phyloP scores from a whole-genome alignment of 2,888 invertebrate genomes.

The Crioceris asparagi region DNA sequence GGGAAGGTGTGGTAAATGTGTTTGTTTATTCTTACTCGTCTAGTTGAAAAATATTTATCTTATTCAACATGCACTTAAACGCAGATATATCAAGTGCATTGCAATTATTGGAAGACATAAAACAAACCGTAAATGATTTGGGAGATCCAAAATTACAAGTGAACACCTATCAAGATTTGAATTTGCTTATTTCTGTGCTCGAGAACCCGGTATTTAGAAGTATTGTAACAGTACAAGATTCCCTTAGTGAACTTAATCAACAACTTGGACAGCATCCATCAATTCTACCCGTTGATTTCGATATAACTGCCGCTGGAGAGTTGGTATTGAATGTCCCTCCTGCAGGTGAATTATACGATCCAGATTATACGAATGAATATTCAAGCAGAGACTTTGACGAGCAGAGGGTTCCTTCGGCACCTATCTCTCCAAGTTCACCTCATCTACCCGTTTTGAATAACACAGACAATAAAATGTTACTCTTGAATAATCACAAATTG shows the following conservation, averaged over 20 bases:
- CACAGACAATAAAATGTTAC: conserved; percentile 71
- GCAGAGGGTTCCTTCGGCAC: conserved; percentile 66
- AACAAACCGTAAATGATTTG: conserved; percentile 72
- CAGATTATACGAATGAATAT: conserved; percentile 42
- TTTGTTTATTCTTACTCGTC: too few relatives aligned
- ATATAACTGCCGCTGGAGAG: conserved; percentile 69
- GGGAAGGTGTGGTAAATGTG: too few relatives aligned
- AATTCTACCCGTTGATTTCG: conserved; percentile 86
- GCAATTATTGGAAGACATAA: conserved; percentile 79
- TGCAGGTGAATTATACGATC: conserved; percentile 44
- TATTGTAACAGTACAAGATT: conserved; percentile 85
- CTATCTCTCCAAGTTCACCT: conserved; percentile 58
- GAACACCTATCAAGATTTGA: conserved; percentile 66
- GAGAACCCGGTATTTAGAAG: conserved; percentile 87
- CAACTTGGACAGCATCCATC: conserved; percentile 86
- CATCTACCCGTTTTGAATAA: conserved; percentile 66
- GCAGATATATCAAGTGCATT: conserved; percentile 82
- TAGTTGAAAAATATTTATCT: too few relatives aligned
- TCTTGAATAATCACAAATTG: conserved; percentile 52
- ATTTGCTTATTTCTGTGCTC: conserved; percentile 68
- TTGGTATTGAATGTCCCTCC: conserved; percentile 55
- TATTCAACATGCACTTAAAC: conserved; percentile 44
- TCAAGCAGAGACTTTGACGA: conserved; percentile 55
- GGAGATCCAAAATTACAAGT: conserved; percentile 73
- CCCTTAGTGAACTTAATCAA: conserved; percentile 73